A percentile compares a stretch with the other conserved stretches of the same genome.
Evolutionary conservation across 2,797 vertebrate genomes (phyloP).

Genomic region (Oreochromis grahami): DNA sequence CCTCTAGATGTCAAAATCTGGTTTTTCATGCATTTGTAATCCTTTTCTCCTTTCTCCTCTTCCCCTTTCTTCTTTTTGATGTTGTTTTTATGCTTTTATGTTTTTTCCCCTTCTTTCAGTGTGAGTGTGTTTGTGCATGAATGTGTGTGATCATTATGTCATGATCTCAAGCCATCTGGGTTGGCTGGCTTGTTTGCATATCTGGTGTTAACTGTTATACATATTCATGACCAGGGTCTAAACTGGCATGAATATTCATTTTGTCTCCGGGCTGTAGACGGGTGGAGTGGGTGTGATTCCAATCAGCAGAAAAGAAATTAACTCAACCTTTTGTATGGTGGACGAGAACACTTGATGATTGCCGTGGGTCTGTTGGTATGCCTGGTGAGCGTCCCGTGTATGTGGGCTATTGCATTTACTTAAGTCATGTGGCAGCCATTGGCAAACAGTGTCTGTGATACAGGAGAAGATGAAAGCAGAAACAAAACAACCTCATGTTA

Average conservation of each 20-base stretch:
- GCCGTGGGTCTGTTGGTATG: not conserved
- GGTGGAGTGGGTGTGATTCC: constrained; percentile 52
- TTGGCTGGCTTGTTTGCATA: constrained; percentile 58
- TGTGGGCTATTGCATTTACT: constrained; percentile 15
- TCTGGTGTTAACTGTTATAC: constrained; percentile 59
- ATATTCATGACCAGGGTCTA: constrained; percentile 63
- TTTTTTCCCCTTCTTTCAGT: not conserved
- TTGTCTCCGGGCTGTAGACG: constrained; percentile 43
- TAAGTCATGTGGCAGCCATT: constrained; percentile 1
- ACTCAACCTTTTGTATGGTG: constrained; percentile 35
- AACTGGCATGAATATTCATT: constrained; percentile 66
- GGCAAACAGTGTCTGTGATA: not conserved
- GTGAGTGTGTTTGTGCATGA: not conserved
- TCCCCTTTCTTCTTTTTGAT: not conserved
- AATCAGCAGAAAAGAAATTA: constrained; percentile 44
- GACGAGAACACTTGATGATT: constrained; percentile 28
- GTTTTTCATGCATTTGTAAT: not conserved
- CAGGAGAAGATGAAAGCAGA: constrained; percentile 13
- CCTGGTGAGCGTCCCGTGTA: constrained; percentile 3
- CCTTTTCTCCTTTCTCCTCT: not conserved
- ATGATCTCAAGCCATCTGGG: constrained; percentile 68
- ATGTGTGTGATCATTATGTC: constrained; percentile 58
- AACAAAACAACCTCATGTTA: not conserved
- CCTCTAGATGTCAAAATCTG: not conserved
- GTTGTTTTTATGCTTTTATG: not conserved